Conservation (phyloP, 2,888 invertebrate genomes). For the Thereva nobilitata region DNA sequence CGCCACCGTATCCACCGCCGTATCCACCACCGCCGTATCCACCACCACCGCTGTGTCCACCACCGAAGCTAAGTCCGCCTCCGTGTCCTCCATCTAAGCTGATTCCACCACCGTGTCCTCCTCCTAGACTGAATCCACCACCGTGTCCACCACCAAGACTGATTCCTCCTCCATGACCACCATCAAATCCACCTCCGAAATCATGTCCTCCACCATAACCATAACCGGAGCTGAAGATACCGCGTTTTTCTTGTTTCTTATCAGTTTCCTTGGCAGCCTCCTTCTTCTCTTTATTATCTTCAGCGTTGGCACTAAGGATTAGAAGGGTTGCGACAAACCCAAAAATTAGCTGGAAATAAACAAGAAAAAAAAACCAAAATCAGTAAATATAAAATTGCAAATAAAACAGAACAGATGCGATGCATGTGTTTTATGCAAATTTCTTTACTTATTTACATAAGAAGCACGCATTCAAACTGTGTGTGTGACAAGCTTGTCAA, state of each 20-base stretch:
- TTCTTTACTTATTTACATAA: too few relatives aligned
- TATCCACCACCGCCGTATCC: constrained; percentile 61
- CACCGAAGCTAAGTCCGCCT: constrained; percentile 41
- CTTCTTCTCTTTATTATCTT: constrained; percentile 62
- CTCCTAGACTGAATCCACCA: constrained; percentile 59
- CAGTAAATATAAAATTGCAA: constrained; percentile 7
- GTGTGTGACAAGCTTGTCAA: too few relatives aligned
- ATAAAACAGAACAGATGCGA: neutral
- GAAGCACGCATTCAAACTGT: too few relatives aligned
- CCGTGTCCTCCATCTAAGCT: constrained; percentile 48
- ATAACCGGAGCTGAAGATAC: constrained; percentile 61
- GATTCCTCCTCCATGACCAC: constrained; percentile 52
- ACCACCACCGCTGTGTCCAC: constrained; percentile 60
- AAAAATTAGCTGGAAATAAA: constrained; percentile 52
- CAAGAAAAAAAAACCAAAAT: constrained; percentile 26
- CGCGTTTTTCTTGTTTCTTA: constrained; percentile 79
- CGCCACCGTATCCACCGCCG: constrained; percentile 44
- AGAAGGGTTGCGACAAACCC: constrained; percentile 64
- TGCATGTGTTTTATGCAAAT: neutral
- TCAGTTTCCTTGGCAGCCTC: constrained; percentile 61
- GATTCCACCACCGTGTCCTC: constrained; percentile 46
- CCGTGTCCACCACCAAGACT: constrained; percentile 46
- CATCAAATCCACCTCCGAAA: constrained; percentile 42
- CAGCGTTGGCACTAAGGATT: constrained; percentile 63
- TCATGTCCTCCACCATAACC: constrained; percentile 57